Evolutionary conservation across 30 jellyfish, hydroid and myxozoan species (phyloP).

Genomic region (Turritopsis dohrnii): DNA sequence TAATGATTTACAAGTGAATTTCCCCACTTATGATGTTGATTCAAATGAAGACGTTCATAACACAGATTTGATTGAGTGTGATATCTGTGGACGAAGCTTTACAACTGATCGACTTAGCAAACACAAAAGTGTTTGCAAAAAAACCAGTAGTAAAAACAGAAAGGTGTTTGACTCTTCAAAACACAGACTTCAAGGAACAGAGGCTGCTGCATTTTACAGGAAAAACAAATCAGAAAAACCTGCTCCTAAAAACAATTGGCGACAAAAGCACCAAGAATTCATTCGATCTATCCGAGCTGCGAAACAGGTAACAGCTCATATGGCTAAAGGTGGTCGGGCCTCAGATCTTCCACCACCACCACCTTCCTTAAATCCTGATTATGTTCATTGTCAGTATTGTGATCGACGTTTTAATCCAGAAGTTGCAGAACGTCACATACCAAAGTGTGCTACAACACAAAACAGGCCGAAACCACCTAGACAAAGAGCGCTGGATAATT

Average conservation of each 20-base stretch:
- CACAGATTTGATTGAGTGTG: slow-evolving; percentile 43
- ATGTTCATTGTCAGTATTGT: slow-evolving; percentile 69
- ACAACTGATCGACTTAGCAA: slow-evolving; percentile 65
- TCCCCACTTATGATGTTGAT: slow-evolving; percentile 28
- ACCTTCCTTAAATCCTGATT: slow-evolving; percentile 82
- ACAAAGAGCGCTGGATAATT: slow-evolving; percentile 61
- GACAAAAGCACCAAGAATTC: slow-evolving; percentile 78
- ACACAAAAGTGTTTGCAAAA: slow-evolving; percentile 57
- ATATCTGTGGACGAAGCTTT: slow-evolving; percentile 68
- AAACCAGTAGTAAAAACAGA: slow-evolving; percentile 43
- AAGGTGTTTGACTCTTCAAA: slow-evolving; percentile 78
- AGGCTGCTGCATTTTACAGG: slow-evolving; percentile 44
- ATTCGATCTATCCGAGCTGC: slow-evolving; percentile 77
- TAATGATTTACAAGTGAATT: not conserved
- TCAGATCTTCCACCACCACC: slow-evolving; percentile 99
- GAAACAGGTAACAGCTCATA: slow-evolving; percentile 44
- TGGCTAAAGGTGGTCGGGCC: slow-evolving; percentile 86
- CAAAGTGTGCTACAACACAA: slow-evolving; percentile 59
- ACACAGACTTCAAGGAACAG: slow-evolving; percentile 72
- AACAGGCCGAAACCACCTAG: slow-evolving; percentile 86
- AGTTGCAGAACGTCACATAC: slow-evolving; percentile 93
- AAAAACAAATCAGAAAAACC: slow-evolving; percentile 16
- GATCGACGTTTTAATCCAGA: slow-evolving; percentile 74
- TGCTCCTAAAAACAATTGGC: slow-evolving; percentile 66
- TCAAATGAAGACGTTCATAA: not conserved